phyloP scores from a whole-genome alignment of 2,797 vertebrate species.

The Alcedo atthis region DNA sequence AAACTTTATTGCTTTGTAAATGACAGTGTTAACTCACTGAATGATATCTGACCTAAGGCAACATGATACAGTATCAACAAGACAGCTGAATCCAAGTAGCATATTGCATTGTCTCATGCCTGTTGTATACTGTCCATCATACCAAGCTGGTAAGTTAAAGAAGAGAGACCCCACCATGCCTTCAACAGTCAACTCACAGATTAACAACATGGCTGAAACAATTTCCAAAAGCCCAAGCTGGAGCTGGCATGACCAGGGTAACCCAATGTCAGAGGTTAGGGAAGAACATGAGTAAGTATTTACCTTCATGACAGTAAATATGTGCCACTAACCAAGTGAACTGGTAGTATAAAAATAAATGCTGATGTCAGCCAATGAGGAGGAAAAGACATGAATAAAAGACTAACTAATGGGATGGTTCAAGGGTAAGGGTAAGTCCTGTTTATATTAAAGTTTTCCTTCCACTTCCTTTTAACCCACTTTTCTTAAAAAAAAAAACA shows the following conservation, averaged over 20 bases:
- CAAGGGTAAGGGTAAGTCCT: neutral
- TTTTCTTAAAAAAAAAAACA: neutral
- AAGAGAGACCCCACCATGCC: neutral
- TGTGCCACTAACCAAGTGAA: slow-evolving; percentile 24
- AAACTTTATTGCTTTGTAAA: neutral
- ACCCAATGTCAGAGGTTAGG: slow-evolving; percentile 21
- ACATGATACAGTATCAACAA: accelerated
- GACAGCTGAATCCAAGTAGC: neutral
- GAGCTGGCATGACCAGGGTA: neutral
- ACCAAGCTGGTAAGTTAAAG: neutral
- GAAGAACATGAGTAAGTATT: slow-evolving; percentile 58
- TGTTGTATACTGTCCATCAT: accelerated
- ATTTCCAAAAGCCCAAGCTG: neutral
- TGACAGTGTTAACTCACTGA: neutral
- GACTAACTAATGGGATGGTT: neutral
- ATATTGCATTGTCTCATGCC: accelerated
- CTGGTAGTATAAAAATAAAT: slow-evolving; percentile 22
- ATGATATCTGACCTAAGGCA: neutral
- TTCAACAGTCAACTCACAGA: neutral
- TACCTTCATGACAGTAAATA: slow-evolving; percentile 25
- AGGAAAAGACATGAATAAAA: slow-evolving; percentile 27
- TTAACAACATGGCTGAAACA: neutral
- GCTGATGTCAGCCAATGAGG: slow-evolving; percentile 15
- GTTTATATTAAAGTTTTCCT: neutral
- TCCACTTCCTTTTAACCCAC: neutral